Evolutionary conservation across 2,888 invertebrate species (phyloP).

Genomic region (Eupeodes latifasciatus): DNA sequence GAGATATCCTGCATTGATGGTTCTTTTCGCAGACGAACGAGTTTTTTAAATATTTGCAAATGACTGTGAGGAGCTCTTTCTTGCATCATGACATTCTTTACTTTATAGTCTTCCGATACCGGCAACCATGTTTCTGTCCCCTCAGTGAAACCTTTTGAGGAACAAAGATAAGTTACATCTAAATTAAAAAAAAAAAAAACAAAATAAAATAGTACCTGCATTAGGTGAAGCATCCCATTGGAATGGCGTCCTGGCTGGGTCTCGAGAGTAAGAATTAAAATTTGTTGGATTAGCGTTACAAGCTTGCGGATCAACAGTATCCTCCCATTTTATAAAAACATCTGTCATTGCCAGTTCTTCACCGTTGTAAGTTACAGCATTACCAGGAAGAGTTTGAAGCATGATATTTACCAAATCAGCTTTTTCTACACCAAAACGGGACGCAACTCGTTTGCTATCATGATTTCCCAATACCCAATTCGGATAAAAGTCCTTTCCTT

Average conservation of each 20-base stretch:
- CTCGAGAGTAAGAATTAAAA: constrained; percentile 84
- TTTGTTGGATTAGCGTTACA: constrained; percentile 84
- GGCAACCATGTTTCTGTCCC: constrained; percentile 88
- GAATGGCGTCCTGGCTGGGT: constrained; percentile 87
- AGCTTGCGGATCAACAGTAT: constrained; percentile 86
- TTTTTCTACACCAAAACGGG: constrained; percentile 88
- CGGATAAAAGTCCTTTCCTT: constrained; percentile 79
- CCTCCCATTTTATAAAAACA: constrained; percentile 84
- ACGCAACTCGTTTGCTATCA: constrained; percentile 89
- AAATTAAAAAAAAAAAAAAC: background rate
- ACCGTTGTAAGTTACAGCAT: constrained; percentile 93
- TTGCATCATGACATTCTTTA: constrained; percentile 87
- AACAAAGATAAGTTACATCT: background rate
- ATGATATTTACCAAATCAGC: constrained; percentile 93
- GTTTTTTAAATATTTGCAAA: constrained; percentile 87
- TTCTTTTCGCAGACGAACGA: constrained; percentile 86
- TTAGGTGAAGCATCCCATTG: constrained; percentile 86
- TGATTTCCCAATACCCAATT: constrained; percentile 88
- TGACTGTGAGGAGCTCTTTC: constrained; percentile 85
- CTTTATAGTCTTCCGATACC: constrained; percentile 86
- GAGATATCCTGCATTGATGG: constrained; percentile 80
- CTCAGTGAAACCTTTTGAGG: constrained; percentile 80
- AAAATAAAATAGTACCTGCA: constrained; percentile 78
- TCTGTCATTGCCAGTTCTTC: constrained; percentile 90
- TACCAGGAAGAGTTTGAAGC: constrained; percentile 91